Percentiles rank a stretch among this genome's conserved stretches.
These are phyloP conservation scores for Cyclargus thomasi DNA, from an alignment of 1,140 invertebrate species.

Conservation along the genomic window DNA sequence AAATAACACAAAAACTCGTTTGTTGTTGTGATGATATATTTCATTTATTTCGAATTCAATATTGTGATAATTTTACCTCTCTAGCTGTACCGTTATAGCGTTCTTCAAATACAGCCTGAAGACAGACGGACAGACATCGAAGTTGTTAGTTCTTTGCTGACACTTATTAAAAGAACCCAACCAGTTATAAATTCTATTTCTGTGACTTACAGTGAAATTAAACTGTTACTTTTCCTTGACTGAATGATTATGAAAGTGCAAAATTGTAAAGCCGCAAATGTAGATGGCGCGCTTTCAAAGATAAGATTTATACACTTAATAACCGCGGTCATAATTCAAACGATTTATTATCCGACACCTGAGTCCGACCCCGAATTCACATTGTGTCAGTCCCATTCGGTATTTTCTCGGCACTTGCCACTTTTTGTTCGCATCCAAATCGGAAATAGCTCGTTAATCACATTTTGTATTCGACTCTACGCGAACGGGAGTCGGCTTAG, in stretches of 20 bases:
- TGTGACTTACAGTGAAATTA: too few species aligned
- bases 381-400: constrained; percentile 17
- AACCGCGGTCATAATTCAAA: constrained; percentile 1
- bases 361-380: constrained; percentile 19
- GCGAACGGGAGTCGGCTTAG: constrained; percentile 36
- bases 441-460: constrained; percentile 53
- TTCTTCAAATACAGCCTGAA: too few species aligned
- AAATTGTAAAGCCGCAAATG: not conserved
- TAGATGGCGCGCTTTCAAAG: not conserved
- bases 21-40: too few species aligned
- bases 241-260: not conserved
- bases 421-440: constrained; percentile 31
- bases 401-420: constrained; percentile 17
- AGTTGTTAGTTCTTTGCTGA: too few species aligned
- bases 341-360: constrained; percentile 7
- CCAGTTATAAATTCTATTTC: too few species aligned
- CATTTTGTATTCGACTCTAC: constrained; percentile 41
- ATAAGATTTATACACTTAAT: constrained; percentile 1
- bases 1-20: too few species aligned
- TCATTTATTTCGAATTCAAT: too few species aligned
- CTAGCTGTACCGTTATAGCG: too few species aligned
- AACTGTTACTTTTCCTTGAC: too few species aligned
- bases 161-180: too few species aligned
- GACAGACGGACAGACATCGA: too few species aligned
- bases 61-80: too few species aligned